phyloP scores from a whole-genome alignment of 1,140 invertebrate species.

The Lethocerus indicus region DNA sequence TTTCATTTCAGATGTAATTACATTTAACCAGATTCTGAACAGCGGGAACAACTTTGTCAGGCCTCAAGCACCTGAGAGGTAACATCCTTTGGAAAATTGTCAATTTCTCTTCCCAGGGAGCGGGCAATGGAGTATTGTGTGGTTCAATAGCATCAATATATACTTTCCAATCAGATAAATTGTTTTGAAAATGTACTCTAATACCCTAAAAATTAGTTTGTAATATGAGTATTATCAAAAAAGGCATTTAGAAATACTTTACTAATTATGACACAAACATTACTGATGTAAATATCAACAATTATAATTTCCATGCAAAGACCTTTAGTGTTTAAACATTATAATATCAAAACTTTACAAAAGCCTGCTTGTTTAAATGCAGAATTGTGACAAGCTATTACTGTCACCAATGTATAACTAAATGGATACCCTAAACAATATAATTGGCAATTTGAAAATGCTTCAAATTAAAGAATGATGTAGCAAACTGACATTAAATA shows the following conservation, averaged over 20 bases:
- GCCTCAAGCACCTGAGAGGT: conserved; percentile 62
- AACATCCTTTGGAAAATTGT: conserved; percentile 56
- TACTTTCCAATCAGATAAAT: conserved; percentile 48
- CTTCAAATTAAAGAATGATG: neutral
- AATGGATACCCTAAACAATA: conserved; percentile 22
- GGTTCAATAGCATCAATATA: conserved; percentile 56
- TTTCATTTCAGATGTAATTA: conserved; percentile 23
- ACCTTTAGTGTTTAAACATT: no score
- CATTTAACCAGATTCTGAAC: conserved; percentile 57
- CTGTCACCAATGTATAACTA: neutral
- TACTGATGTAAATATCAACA: no score
- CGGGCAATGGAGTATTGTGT: conserved; percentile 44
- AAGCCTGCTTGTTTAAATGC: no score
- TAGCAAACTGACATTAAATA: conserved; percentile 32
- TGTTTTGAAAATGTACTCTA: conserved; percentile 33
- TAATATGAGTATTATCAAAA: no score
- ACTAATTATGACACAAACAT: no score
- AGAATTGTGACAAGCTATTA: neutral
- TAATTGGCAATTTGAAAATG: conserved; percentile 5
- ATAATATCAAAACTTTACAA: no score
- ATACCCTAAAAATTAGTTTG: conserved; percentile 33
- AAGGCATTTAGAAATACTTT: no score
- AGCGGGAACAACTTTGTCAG: conserved; percentile 76
- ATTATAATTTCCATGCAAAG: no score
- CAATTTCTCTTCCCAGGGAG: conserved; percentile 43